Conservation (phyloP, 2,797 vertebrate species). For the Mycteria americana region DNA sequence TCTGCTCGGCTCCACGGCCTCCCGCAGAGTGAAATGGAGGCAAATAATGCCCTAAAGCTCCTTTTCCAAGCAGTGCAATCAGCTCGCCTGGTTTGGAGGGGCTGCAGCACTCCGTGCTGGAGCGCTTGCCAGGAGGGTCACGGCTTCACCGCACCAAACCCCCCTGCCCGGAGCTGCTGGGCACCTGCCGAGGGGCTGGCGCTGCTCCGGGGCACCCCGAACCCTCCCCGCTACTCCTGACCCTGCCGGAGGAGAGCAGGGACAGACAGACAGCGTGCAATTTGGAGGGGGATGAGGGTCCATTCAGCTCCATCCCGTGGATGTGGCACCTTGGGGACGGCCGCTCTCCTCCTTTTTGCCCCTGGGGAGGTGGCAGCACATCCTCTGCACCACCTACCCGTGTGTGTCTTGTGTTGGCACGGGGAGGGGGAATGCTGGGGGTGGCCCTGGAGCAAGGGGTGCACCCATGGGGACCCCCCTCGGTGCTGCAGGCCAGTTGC, state of each 20-base stretch:
- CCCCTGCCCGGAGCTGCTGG: neutral
- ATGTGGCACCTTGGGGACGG: rapidly evolving
- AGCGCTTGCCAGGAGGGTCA: neutral
- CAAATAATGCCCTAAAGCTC: conserved; percentile 22
- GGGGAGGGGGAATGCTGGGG: rapidly evolving
- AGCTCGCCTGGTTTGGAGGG: neutral
- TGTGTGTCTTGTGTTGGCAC: rapidly evolving
- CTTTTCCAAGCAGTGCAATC: neutral
- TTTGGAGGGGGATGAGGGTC: neutral
- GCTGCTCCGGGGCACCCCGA: neutral
- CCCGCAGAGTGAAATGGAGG: conserved; percentile 39
- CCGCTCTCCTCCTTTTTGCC: neutral
- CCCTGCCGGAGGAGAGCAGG: neutral
- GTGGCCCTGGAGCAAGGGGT: neutral
- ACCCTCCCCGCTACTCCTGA: rapidly evolving
- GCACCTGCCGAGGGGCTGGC: neutral
- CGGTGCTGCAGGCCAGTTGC: rapidly evolving
- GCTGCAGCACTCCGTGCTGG: neutral
- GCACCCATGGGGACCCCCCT: neutral
- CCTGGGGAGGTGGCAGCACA: neutral
- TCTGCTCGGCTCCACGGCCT: neutral
- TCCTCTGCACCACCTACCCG: neutral
- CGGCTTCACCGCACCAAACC: neutral
- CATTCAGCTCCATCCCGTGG: rapidly evolving
- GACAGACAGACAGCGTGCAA: rapidly evolving